Conservation (phyloP, 1,140 invertebrate genomes). For the Sarcophaga peregrina region DNA sequence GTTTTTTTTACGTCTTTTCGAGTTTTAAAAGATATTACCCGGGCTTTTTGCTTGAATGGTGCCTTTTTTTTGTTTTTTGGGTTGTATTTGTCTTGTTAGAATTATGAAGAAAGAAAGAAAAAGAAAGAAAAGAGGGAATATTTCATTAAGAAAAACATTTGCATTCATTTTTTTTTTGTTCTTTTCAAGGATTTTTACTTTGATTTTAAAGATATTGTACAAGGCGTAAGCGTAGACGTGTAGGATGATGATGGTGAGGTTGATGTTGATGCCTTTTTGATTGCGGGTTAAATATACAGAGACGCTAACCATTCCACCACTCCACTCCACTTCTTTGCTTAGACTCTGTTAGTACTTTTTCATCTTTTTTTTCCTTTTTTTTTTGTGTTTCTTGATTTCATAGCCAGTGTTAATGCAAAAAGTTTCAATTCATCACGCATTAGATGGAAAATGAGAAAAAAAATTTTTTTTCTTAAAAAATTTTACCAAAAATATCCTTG, state of each 20-base stretch:
- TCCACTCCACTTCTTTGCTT: neutral
- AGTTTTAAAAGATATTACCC: conserved; percentile 3
- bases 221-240: neutral
- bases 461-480: neutral
- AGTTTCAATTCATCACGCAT: conserved; percentile 21
- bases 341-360: neutral
- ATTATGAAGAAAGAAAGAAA: neutral
- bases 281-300: conserved; percentile 1
- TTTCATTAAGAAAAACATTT: neutral
- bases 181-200: neutral
- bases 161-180: neutral
- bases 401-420: conserved; percentile 21
- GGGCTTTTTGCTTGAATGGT: conserved; percentile 20
- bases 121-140: too few species aligned
- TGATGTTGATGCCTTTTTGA: conserved; percentile 23
- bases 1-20: neutral
- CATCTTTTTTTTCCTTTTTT: neutral
- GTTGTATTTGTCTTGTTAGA: neutral
- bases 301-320: too few species aligned
- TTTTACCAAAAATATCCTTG: neutral
- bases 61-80: neutral
- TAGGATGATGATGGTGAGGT: neutral
- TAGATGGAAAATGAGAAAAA: neutral
- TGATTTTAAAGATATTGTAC: conserved; percentile 5
- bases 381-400: too few species aligned